These are phyloP conservation scores for Drosophila malerkotliana DNA, from an alignment of 1,140 invertebrate genomes.

Conservation along the genomic window DNA sequence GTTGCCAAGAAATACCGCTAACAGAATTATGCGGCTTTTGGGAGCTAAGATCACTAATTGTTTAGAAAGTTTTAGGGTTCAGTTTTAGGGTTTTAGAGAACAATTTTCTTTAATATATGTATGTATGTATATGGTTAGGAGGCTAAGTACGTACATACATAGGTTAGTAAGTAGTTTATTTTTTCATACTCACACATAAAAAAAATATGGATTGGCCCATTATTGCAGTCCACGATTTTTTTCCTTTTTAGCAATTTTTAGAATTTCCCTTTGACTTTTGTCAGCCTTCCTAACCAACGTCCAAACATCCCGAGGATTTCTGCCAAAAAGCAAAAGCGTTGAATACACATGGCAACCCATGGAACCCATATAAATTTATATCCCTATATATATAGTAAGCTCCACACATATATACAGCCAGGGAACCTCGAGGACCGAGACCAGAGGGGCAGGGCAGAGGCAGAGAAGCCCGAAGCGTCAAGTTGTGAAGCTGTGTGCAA, in stretches of 20 bases:
- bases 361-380: slow-evolving; percentile 71
- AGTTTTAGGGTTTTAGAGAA: too few relatives aligned
- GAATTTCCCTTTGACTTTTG: too few relatives aligned
- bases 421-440: not conserved
- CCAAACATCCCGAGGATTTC: slow-evolving; percentile 3
- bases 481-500: slow-evolving; percentile 82
- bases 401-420: slow-evolving; percentile 1
- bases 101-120: too few relatives aligned
- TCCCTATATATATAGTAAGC: slow-evolving; percentile 25
- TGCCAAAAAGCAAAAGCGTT: slow-evolving; percentile 58
- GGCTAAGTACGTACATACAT: too few relatives aligned
- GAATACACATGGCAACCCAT: slow-evolving; percentile 63
- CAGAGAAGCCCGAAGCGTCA: slow-evolving; percentile 66
- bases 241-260: too few relatives aligned
- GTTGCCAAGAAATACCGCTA: slow-evolving; percentile 7
- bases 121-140: too few relatives aligned
- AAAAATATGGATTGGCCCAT: too few relatives aligned
- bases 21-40: not conserved
- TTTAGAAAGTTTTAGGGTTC: slow-evolving; percentile 3
- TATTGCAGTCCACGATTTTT: too few relatives aligned
- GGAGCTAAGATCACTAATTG: not conserved
- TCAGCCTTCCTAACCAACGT: too few relatives aligned
- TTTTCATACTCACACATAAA: too few relatives aligned
- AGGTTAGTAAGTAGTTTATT: too few relatives aligned
- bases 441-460: slow-evolving; percentile 5